Conservation (phyloP, 2,888 invertebrate species). For the Sylvicola fuscatus region DNA sequence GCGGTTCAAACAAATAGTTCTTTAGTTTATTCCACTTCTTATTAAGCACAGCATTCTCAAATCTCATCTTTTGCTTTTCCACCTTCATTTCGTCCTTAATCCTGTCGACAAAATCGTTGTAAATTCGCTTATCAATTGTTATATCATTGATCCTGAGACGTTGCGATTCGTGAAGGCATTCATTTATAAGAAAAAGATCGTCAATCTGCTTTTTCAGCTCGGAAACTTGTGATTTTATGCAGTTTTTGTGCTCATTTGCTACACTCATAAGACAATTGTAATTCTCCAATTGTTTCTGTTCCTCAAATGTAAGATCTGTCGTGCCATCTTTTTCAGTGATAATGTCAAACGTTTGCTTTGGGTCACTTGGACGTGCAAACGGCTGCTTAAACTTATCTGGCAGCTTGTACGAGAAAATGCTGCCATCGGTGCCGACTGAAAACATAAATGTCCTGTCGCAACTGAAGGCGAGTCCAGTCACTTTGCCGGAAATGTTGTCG, state of each 20-base stretch:
- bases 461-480: conserved; percentile 41
- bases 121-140: conserved; percentile 44
- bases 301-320: conserved; percentile 29
- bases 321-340: conserved; percentile 11
- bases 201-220: conserved; percentile 35
- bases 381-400: conserved; percentile 13
- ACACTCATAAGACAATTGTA: conserved; percentile 36
- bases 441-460: conserved; percentile 31
- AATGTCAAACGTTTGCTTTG: background rate
- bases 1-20: no score
- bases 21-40: conserved; percentile 46
- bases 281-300: conserved; percentile 46
- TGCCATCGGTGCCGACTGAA: conserved; percentile 52
- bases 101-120: conserved; percentile 34
- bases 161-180: conserved; percentile 35
- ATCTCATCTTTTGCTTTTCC: conserved; percentile 20
- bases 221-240: conserved; percentile 31
- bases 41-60: conserved; percentile 42
- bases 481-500: conserved; percentile 44
- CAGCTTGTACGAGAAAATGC: conserved; percentile 48
- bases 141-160: conserved; percentile 35
- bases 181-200: conserved; percentile 32
- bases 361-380: conserved; percentile 6
- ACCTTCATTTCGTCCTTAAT: conserved; percentile 32
- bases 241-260: conserved; percentile 40